Conservation (phyloP, 1,140 invertebrate genomes). For the Pemphigus obesinymphae region DNA sequence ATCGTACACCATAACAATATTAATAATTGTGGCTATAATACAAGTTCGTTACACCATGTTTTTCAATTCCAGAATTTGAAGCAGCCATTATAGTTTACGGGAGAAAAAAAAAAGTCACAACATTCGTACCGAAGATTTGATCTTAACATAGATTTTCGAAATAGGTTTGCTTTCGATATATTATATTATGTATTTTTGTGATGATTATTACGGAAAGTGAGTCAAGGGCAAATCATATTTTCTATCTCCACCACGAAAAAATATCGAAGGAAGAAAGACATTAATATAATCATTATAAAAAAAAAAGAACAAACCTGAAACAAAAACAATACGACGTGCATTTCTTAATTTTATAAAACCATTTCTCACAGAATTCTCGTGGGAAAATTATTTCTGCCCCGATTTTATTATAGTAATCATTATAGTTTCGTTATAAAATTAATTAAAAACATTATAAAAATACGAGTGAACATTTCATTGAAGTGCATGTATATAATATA, state of each 20-base stretch:
- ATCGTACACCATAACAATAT: not conserved
- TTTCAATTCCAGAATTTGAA: not conserved
- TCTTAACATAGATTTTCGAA: not conserved
- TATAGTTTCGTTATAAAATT: slow-evolving; percentile 1
- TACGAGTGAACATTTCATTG: not conserved
- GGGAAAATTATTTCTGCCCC: not conserved
- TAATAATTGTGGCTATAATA: not conserved
- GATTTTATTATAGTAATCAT: not conserved
- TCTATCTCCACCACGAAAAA: not conserved
- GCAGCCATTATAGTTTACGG: not conserved
- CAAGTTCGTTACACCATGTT: not conserved
- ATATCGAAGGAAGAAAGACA: slow-evolving; percentile 1
- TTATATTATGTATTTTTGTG: not conserved
- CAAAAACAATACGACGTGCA: slow-evolving; percentile 10
- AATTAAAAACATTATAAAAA: not conserved
- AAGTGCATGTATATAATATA: not conserved
- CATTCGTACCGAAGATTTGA: not conserved
- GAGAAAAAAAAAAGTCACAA: slow-evolving; percentile 10
- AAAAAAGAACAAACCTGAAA: too few species aligned
- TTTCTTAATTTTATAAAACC: slow-evolving; percentile 26
- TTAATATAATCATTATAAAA: not conserved
- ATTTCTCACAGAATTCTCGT: slow-evolving; percentile 21
- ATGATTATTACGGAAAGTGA: slow-evolving; percentile 24
- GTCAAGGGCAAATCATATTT: slow-evolving; percentile 28
- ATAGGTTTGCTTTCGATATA: slow-evolving; percentile 5